phyloP scores from a whole-genome alignment of 2,888 invertebrate genomes.

The Hydrotaea cyrtoneurina region DNA sequence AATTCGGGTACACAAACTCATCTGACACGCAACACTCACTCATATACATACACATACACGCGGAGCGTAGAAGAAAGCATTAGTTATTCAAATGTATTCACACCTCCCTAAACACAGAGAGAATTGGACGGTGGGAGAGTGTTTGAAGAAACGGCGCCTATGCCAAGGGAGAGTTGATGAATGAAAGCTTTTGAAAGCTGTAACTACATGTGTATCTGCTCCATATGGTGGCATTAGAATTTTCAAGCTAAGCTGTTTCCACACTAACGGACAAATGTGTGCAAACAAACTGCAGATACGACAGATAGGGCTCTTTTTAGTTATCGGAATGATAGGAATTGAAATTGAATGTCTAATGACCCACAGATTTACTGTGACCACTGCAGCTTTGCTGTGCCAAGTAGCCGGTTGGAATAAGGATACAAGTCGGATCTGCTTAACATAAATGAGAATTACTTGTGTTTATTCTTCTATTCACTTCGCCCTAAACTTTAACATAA shows the following conservation, averaged over 20 bases:
- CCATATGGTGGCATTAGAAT: slow-evolving; percentile 12
- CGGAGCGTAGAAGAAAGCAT: slow-evolving; percentile 9
- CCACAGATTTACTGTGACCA: too few relatives aligned
- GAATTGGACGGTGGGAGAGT: slow-evolving; percentile 18
- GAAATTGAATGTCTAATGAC: too few relatives aligned
- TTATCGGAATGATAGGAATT: too few relatives aligned
- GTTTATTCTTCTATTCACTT: too few relatives aligned
- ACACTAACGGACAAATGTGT: slow-evolving; percentile 16
- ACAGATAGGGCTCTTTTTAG: not conserved
- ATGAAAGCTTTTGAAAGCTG: slow-evolving; percentile 56
- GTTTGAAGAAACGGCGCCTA: not conserved
- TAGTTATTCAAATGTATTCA: not conserved
- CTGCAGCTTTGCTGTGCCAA: too few relatives aligned
- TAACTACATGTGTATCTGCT: slow-evolving; percentile 21
- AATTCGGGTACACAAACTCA: slow-evolving; percentile 47
- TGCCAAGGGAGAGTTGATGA: not conserved
- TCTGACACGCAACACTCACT: slow-evolving; percentile 1
- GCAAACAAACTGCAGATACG: not conserved
- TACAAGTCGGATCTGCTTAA: too few relatives aligned
- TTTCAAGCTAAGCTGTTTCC: not conserved
- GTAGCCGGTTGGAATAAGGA: too few relatives aligned
- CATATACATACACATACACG: slow-evolving; percentile 6
- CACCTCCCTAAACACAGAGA: slow-evolving; percentile 19
- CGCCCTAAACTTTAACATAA: too few relatives aligned
- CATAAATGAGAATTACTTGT: too few relatives aligned